Percentiles rank a stretch among this genome's conserved stretches.
These are phyloP conservation scores for Bombus confusus DNA, from an alignment of 1,140 invertebrate genomes.

Conservation along the genomic window DNA sequence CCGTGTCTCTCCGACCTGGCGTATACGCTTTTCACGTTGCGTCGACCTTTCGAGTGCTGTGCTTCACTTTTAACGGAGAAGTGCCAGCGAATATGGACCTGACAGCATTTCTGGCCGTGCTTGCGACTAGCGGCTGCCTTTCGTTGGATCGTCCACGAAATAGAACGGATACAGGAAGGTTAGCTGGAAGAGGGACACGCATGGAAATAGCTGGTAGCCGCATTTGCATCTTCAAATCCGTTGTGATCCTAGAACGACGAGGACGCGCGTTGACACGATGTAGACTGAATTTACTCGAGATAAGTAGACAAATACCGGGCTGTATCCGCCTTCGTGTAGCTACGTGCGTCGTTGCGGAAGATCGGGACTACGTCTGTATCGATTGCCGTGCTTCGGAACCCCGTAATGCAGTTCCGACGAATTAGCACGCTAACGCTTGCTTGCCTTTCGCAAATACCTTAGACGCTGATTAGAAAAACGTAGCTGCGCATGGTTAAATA, in stretches of 20 bases:
- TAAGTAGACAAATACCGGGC: slow-evolving; percentile 67
- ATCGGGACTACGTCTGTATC: slow-evolving; percentile 44
- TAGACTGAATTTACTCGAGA: slow-evolving; percentile 67
- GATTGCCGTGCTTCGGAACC: slow-evolving; percentile 53
- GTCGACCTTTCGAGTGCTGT: slow-evolving; percentile 24
- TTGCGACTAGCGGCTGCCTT: background rate
- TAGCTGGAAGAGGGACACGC: slow-evolving; percentile 7
- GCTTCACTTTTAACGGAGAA: slow-evolving; percentile 59
- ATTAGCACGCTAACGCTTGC: slow-evolving; percentile 55
- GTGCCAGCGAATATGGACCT: background rate
- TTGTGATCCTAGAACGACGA: slow-evolving; percentile 56
- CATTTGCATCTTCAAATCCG: slow-evolving; percentile 72
- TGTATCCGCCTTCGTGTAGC: slow-evolving; percentile 53
- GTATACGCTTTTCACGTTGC: slow-evolving; percentile 18
- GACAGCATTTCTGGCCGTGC: background rate
- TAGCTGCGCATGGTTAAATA: slow-evolving; percentile 32
- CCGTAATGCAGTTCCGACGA: slow-evolving; percentile 55
- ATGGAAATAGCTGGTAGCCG: slow-evolving; percentile 47
- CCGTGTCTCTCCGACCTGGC: background rate
- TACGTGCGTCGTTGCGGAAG: slow-evolving; percentile 52
- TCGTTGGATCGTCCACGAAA: background rate
- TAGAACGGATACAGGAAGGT: background rate
- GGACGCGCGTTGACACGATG: slow-evolving; percentile 63
- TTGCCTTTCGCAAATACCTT: slow-evolving; percentile 51
- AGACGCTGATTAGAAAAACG: slow-evolving; percentile 43